A percentile compares a stretch with the other conserved stretches of the same genome.
These are phyloP conservation scores for Parnassius smintheus DNA, from an alignment of 2,888 invertebrate genomes.

Conservation along the genomic window DNA sequence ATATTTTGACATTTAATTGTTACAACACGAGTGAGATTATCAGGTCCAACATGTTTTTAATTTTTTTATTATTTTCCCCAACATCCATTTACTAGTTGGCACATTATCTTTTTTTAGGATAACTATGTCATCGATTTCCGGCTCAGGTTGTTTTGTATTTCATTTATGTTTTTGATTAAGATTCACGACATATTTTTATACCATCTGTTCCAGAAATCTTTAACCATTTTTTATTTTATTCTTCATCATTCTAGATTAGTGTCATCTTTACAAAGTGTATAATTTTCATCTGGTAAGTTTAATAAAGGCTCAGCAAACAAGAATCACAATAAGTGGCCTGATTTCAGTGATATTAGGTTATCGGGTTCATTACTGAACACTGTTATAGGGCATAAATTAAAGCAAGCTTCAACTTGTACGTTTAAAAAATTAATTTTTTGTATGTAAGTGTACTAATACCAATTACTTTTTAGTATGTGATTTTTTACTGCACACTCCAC, in stretches of 20 bases:
- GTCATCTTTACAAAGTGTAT: slow-evolving; percentile 6
- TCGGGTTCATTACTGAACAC: slow-evolving; percentile 23
- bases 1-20: slow-evolving; percentile 1
- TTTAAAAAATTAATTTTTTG: slow-evolving; percentile 30
- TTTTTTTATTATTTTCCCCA: slow-evolving; percentile 26
- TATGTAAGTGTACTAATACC: slow-evolving; percentile 1
- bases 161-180: slow-evolving; percentile 31
- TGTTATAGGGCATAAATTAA: slow-evolving; percentile 32
- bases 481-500: too few relatives aligned
- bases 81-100: slow-evolving; percentile 31
- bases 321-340: too few relatives aligned
- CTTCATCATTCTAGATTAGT: slow-evolving; percentile 30
- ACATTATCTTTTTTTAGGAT: slow-evolving; percentile 30
- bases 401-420: slow-evolving; percentile 31
- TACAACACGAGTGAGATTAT: slow-evolving; percentile 8
- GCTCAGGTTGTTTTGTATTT: slow-evolving; percentile 25
- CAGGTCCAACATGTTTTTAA: neutral
- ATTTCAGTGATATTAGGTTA: too few relatives aligned
- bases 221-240: slow-evolving; percentile 32
- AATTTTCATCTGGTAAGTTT: neutral
- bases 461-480: too few relatives aligned
- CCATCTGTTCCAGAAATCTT: slow-evolving; percentile 35
- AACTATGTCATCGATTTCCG: slow-evolving; percentile 30
- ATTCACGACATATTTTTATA: slow-evolving; percentile 31
- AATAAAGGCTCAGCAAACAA: too few relatives aligned